Conservation (phyloP, 2,797 vertebrate genomes). For the Luscinia megarhynchos region DNA sequence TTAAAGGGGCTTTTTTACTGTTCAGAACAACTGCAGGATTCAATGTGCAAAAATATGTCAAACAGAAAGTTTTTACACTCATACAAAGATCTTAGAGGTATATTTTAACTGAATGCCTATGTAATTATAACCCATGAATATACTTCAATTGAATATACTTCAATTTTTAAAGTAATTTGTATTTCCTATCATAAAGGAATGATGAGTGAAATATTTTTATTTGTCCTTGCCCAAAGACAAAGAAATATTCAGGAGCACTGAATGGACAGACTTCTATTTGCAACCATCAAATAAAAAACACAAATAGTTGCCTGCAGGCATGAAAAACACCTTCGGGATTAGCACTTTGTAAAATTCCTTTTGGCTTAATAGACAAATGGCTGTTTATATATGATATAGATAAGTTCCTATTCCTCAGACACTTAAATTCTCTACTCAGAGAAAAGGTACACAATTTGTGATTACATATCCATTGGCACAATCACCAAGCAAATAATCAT, state of each 20-base stretch:
- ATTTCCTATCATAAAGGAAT: background rate
- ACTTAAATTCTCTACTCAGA: background rate
- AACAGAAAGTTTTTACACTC: background rate
- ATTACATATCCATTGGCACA: background rate
- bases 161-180: background rate
- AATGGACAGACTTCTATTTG: background rate
- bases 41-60: background rate
- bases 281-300: background rate
- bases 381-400: background rate
- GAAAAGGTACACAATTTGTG: background rate
- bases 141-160: background rate
- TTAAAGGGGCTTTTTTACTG: background rate
- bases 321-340: slow-evolving; percentile 1
- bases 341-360: background rate
- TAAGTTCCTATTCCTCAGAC: background rate
- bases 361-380: background rate
- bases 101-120: background rate
- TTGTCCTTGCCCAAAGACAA: slow-evolving; percentile 22
- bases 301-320: background rate
- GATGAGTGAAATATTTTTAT: background rate
- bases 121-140: background rate
- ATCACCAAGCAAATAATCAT: background rate
- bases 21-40: background rate
- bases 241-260: background rate
- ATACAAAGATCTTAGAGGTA: background rate